Conservation (phyloP, 2,113 vertebrate genomes). For the Cephalopterus ornatus region DNA sequence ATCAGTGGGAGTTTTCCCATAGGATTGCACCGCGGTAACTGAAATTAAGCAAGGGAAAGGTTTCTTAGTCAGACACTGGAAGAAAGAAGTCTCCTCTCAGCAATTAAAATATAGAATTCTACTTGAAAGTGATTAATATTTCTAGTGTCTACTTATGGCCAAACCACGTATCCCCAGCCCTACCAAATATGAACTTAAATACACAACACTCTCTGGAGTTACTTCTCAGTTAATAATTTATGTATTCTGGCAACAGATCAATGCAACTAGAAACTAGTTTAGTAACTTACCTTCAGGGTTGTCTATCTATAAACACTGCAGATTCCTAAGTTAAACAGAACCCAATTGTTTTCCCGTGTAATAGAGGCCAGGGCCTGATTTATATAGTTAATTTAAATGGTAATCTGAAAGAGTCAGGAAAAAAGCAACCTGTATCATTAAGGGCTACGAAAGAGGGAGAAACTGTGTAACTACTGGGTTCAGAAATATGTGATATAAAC, state of each 20-base stretch:
- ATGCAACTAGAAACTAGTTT: slow-evolving; percentile 68
- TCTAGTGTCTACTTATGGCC: not conserved
- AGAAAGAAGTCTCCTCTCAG: slow-evolving; percentile 40
- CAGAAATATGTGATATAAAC: slow-evolving; percentile 36
- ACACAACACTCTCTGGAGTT: slow-evolving; percentile 54
- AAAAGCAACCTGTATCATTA: slow-evolving; percentile 36
- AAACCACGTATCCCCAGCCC: slow-evolving; percentile 1
- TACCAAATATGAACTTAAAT: slow-evolving; percentile 64
- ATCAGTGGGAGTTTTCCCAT: slow-evolving; percentile 37
- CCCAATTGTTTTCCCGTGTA: slow-evolving; percentile 57
- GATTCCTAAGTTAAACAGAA: slow-evolving; percentile 70
- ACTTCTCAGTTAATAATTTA: slow-evolving; percentile 69
- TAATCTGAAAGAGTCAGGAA: slow-evolving; percentile 34
- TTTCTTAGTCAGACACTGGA: not conserved
- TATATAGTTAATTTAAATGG: slow-evolving; percentile 67
- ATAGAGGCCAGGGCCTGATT: slow-evolving; percentile 53
- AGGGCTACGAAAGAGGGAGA: slow-evolving; percentile 45
- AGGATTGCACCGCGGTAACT: not conserved
- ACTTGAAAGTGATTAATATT: slow-evolving; percentile 61
- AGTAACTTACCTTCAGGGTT: slow-evolving; percentile 63
- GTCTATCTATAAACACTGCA: slow-evolving; percentile 69
- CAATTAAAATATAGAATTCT: slow-evolving; percentile 64
- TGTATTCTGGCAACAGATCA: slow-evolving; percentile 68
- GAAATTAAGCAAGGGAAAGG: slow-evolving; percentile 22
- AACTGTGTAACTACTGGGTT: slow-evolving; percentile 40